Base-by-base conservation (phyloP, 2,888 invertebrate species). In the Cinara cedri region DNA sequence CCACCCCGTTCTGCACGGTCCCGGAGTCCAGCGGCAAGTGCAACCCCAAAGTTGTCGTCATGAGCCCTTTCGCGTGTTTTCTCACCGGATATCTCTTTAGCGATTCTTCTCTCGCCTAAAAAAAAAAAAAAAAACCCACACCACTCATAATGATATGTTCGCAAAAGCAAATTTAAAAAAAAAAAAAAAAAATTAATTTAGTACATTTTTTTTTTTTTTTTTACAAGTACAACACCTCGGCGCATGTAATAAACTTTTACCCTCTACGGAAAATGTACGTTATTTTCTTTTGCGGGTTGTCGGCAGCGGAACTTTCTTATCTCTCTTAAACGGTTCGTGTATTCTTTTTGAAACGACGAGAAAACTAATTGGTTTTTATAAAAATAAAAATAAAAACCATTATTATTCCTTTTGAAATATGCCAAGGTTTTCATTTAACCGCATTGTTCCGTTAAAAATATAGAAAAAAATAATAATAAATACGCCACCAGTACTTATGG, bases 21-120 rank as follows among this genome's bases (percentile, higher is more conserved):
- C 49, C 78, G 60, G 70, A 19, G 42, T 78, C 78, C 42, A 78
- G 42, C 11, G 78, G 68, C n/a, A 78, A 60, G 60, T 70, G 87
- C 57, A 90, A 86, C 60, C 90, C 90, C 81, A 90, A 85, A 19
- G 88, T 88, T 62, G 89, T 87, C 81, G 89, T 89, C 83, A 89
- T 86, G 83, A 90, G 86, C 60, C 90, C 90, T 84, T 89, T 89
- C 57, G 86, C 85, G 86, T 89, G 89, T 74, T 88, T 87, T 21
- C 88, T 86, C 76, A 87, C 87, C 62, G 88, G 88, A 84, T 90
- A 90, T 82, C 86, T 86, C 82, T 89, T 86, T 62, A 83, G 76
- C 49, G 82, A 76, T 21, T 80, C 76, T 19, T 80, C 82, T 62
- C 78, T 78, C 44, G 81, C 82, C 80, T 83, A 72, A 81, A 86